phyloP scores from a whole-genome alignment of 1,140 invertebrate genomes.

The Achatina immaculata region DNA sequence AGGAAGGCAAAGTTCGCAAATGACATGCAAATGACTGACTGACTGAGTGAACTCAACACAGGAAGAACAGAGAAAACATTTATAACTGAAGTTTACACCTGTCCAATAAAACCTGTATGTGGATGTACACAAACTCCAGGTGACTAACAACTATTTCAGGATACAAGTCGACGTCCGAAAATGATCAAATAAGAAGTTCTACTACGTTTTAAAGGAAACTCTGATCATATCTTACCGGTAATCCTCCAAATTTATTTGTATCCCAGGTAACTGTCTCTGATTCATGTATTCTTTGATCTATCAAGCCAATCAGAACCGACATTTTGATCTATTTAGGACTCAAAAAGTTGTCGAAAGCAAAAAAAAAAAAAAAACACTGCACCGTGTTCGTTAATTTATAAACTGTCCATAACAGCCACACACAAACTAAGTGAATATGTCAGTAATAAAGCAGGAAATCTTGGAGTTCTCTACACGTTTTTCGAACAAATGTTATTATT shows the following conservation, averaged over 20 bases:
- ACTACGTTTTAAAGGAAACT: not conserved
- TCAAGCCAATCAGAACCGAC: not conserved
- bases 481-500: no score
- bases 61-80: not conserved
- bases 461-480: no score
- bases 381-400: no score
- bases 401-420: no score
- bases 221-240: not conserved
- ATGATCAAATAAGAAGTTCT: not conserved
- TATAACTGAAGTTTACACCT: not conserved
- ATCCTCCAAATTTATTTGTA: conserved; percentile 23
- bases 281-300: not conserved
- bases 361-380: no score
- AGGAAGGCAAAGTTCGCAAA: no score
- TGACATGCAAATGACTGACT: no score
- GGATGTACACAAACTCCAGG: not conserved
- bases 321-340: no score
- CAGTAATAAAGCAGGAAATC: no score
- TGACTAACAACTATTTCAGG: not conserved
- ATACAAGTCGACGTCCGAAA: not conserved
- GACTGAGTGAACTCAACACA: not conserved
- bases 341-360: no score
- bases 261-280: not conserved
- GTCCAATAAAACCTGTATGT: not conserved
- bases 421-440: no score